Conservation (phyloP, 2,888 invertebrate species). For the Sceliomorpha sp. region DNA sequence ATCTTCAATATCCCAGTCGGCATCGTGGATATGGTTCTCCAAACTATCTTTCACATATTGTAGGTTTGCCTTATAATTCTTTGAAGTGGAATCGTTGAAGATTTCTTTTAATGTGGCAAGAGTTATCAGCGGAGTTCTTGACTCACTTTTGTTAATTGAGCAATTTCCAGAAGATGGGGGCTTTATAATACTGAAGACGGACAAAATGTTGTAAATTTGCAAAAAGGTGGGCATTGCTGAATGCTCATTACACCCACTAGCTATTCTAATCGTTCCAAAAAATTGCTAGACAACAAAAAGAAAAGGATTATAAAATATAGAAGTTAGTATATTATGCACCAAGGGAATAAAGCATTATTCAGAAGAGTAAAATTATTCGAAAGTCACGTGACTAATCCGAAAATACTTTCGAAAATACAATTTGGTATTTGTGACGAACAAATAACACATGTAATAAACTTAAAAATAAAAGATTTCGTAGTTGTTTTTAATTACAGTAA, state of each 20-base stretch:
- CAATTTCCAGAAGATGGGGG: constrained; percentile 5
- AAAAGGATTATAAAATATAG: background rate
- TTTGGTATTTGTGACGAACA: too few species aligned
- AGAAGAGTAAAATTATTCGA: too few species aligned
- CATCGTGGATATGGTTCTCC: constrained; percentile 1
- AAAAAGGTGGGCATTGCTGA: constrained; percentile 6
- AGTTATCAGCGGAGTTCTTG: constrained; percentile 4
- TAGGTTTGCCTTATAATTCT: background rate
- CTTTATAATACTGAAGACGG: constrained; percentile 1
- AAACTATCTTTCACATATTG: constrained; percentile 8
- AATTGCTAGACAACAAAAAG: constrained; percentile 1
- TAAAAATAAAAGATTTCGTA: too few species aligned
- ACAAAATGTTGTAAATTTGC: constrained; percentile 6
- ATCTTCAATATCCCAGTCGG: constrained; percentile 11
- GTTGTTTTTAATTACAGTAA: too few species aligned
- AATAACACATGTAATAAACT: too few species aligned
- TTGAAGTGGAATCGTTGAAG: background rate
- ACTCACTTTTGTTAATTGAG: background rate
- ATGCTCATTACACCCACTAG: constrained; percentile 5
- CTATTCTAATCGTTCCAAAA: background rate
- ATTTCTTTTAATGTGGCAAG: constrained; percentile 16
- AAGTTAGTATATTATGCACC: too few species aligned
- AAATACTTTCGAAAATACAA: too few species aligned
- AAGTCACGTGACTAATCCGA: too few species aligned
- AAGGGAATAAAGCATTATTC: too few species aligned